Evolutionary conservation across 2,113 vertebrate genomes (phyloP).

Genomic region (Aspidoscelis tigris): DNA sequence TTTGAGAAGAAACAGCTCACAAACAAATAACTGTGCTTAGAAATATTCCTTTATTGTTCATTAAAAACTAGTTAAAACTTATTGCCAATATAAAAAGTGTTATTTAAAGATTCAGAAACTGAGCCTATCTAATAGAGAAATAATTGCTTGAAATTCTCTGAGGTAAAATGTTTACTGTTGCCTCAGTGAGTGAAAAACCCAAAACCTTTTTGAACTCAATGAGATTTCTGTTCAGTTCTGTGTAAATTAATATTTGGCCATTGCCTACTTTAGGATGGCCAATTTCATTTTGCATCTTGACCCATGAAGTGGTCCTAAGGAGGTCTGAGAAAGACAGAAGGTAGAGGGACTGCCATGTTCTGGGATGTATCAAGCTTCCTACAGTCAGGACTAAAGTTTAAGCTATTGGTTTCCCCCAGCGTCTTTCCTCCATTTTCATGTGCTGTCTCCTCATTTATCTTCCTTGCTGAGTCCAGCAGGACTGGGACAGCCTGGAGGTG

Average conservation of each 20-base stretch:
- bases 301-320: neutral
- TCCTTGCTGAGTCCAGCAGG: no score
- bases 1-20: neutral
- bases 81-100: slow-evolving; percentile 22
- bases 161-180: slow-evolving; percentile 13
- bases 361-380: neutral
- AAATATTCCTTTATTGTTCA: slow-evolving; percentile 12
- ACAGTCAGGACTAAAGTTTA: neutral
- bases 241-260: neutral
- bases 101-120: slow-evolving; percentile 26
- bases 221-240: neutral
- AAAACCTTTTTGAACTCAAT: neutral
- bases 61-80: slow-evolving; percentile 15
- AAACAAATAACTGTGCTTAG: slow-evolving; percentile 2
- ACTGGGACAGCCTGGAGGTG: no score
- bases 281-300: neutral
- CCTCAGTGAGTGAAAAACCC: neutral
- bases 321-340: neutral
- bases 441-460: neutral
- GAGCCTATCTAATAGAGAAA: slow-evolving; percentile 17
- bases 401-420: neutral
- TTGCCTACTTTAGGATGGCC: neutral
- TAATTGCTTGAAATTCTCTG: slow-evolving; percentile 29
- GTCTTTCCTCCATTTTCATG: neutral
- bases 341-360: neutral